Base-by-base conservation (phyloP, 2,888 invertebrate species). In the Heteromyza rotundicornis region DNA sequence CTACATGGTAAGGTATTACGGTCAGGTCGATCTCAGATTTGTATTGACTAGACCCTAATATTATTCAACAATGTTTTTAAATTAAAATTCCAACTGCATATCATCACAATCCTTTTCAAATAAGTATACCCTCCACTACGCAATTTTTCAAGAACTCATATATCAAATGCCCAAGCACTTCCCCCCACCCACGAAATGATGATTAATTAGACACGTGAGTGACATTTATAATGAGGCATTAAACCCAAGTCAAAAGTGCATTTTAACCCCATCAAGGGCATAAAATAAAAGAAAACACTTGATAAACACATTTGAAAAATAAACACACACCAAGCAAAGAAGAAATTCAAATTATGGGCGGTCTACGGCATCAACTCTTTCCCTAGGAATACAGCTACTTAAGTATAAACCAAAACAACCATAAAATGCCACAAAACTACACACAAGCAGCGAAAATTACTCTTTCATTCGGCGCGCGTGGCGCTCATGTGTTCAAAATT, bases 121-220 rank as follows among this genome's bases (percentile, higher is more conserved):
- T n/a, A n/a, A n/a, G n/a, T n/a, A n/a, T n/a, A n/a, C n/a, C n/a
- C n/a, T n/a, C n/a, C n/a, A n/a, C n/a, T n/a, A n/a, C n/a, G n/a
- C n/a, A n/a, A n/a, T n/a, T n/a, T n/a, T n/a, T n/a, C n/a, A n/a
- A n/a, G n/a, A 27, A 24, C 50, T 17, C 16, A 40, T 27, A 23
- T 40, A 62, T 63, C 57, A 64, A 5, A 32, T 12, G 20, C 1
- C 51, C 20, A 14, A 12, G 8, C 23, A n/a, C 24, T 2, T 16
- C 32, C n/a, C 57, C 50, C 2, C 27, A 50, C 22, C 36, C 57
- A 40, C 58, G 56, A 60, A 52, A 54, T 68, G 70, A 71, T 71
- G 71, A 73, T 73, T 75, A 72, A 76, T 78, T 74, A 70, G 75
- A 74, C 73, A 73, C 71, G 66, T 73, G 74, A 76, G 68, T 68